Evolutionary conservation across 1,140 invertebrate genomes (phyloP).

Genomic region (Oreohelix idahoensis): DNA sequence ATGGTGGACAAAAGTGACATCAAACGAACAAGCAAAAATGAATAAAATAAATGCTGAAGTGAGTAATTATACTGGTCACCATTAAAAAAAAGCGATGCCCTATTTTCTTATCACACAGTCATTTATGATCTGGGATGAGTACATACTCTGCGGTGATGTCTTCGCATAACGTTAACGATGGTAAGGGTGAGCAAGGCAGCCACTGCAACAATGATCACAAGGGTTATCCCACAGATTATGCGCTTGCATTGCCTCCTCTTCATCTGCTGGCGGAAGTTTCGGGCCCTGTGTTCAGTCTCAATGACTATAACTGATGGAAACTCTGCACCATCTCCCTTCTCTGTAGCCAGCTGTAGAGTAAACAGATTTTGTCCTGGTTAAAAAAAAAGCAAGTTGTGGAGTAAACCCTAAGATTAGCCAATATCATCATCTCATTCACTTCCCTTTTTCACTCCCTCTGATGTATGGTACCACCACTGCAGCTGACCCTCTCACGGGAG

Average conservation of each 20-base stretch:
- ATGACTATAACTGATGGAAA: conserved; percentile 8
- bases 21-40: no score
- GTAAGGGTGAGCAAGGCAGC: background rate
- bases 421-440: no score
- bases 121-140: no score
- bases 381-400: background rate
- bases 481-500: no score
- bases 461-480: no score
- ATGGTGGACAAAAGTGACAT: no score
- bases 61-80: no score
- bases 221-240: background rate
- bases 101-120: no score
- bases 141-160: background rate
- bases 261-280: background rate
- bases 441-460: no score
- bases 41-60: no score
- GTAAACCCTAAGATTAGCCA: no score
- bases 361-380: background rate
- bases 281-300: background rate
- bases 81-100: no score
- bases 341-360: background rate
- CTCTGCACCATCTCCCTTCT: conserved; percentile 1
- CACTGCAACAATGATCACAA: conserved; percentile 16
- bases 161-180: background rate
- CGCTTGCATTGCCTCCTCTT: background rate